Evolutionary conservation across 2,888 invertebrate genomes (phyloP), one percentile per base, ranked within the genome.

Genomic region (Exephanes ischioxanthus): DNA sequence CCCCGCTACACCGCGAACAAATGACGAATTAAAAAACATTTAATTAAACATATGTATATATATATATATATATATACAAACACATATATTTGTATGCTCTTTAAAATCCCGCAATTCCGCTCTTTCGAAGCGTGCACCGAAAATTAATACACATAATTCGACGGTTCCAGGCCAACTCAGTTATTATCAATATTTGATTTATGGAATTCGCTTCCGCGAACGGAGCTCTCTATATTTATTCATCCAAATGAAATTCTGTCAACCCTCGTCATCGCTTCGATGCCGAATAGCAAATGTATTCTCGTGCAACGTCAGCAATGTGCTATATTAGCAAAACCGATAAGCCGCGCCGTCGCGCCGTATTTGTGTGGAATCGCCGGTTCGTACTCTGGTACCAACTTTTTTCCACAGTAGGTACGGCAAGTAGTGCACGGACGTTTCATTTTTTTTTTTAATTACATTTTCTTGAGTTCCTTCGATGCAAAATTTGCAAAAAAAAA

Each of bases 141-240:
- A 58, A 26, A 14, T 33, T 79, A 48, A 63, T 30, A 33, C 26
- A n/a, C 61, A 71, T 37, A n/a, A 48, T 48, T 72, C 48, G n/a
- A 11, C 11, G 41, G 55, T 55, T 22, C 45, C 22, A 41, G 7
- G 9, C 6, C 16, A 19, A n/a, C 26, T 9, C 58, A 9, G 58
- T 58, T 22, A n/a, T 11, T 22, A 33, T 33, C 19, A 33, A 33
- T 71, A 51, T 53, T 51, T 5, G n/a, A 33, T 53, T 53, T 53
- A 71, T 53, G 11, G 9, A 30, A 33, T 19, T 30, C 53, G 33
- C 30, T 33, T 33, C 19, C 33, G 33, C 30, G 33, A 33, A 53
- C 30, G 19, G 37, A 53, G 19, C 22, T 22, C 37, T 33, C n/a
- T 16, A 37, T 48, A 48, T 68, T 68, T 53, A 33, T 55, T 22